Evolutionary conservation across 1,140 invertebrate genomes (phyloP).

Genomic region (Drosophila ogumai): DNA sequence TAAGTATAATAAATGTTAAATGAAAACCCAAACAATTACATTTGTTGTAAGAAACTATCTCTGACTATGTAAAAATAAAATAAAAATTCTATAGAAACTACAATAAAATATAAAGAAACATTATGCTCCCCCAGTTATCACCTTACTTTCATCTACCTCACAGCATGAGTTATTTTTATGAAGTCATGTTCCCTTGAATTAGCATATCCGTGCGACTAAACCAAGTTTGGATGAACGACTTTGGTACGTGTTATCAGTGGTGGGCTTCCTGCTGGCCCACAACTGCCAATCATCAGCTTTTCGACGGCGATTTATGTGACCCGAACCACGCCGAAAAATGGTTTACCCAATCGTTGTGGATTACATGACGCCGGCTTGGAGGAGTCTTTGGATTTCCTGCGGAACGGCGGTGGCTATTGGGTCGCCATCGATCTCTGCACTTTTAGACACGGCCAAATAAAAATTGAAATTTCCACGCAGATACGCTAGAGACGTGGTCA

Average conservation of each 20-base stretch:
- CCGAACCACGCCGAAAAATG: slow-evolving; percentile 21
- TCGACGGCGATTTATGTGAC: slow-evolving; percentile 63
- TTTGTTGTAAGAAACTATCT: neutral
- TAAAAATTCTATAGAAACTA: neutral
- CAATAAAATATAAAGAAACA: neutral
- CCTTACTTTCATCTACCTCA: slow-evolving; percentile 5
- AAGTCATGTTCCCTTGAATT: slow-evolving; percentile 6
- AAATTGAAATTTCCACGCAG: slow-evolving; percentile 62
- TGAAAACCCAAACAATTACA: no score
- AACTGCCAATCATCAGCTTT: slow-evolving; percentile 72
- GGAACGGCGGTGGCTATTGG: slow-evolving; percentile 15
- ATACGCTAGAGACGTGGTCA: slow-evolving; percentile 60
- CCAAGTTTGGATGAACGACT: slow-evolving; percentile 17
- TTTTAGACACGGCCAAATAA: slow-evolving; percentile 66
- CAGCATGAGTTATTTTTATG: neutral
- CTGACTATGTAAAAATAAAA: neutral
- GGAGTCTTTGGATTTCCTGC: slow-evolving; percentile 15
- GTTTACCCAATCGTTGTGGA: slow-evolving; percentile 69
- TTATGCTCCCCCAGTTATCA: neutral
- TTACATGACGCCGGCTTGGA: slow-evolving; percentile 49
- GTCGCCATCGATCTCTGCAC: slow-evolving; percentile 42
- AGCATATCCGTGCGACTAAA: slow-evolving; percentile 23
- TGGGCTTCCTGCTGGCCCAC: slow-evolving; percentile 71
- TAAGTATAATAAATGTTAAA: no score
- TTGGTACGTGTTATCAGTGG: slow-evolving; percentile 32